Evolutionary conservation across 1,140 invertebrate genomes (phyloP).

Genomic region (Heliothis virescens): DNA sequence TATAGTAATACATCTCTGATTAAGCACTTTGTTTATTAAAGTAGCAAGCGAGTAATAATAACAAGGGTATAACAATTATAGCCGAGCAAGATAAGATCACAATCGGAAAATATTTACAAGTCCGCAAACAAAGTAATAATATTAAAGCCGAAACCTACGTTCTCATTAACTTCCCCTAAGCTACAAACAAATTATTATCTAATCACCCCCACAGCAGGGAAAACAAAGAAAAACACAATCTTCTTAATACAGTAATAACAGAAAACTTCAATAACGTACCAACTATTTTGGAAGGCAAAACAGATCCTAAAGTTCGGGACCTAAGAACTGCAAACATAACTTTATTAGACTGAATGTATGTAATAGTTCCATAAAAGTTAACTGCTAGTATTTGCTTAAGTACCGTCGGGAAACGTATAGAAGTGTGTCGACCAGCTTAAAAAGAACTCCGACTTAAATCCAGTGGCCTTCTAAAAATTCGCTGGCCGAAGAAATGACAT

Average conservation of each 20-base stretch:
- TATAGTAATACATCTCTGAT: too few relatives aligned
- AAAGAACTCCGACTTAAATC: conserved; percentile 54
- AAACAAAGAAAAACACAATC: conserved; percentile 33
- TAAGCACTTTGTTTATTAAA: neutral
- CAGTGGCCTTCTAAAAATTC: conserved; percentile 38
- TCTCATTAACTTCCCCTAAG: neutral
- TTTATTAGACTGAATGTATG: conserved; percentile 72
- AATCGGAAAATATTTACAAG: conserved; percentile 6
- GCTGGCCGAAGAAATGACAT: conserved; percentile 11
- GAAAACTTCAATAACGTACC: conserved; percentile 27
- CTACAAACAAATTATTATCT: conserved; percentile 25
- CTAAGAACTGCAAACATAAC: conserved; percentile 63
- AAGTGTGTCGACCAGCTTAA: conserved; percentile 55
- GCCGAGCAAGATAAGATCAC: conserved; percentile 1
- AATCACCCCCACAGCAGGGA: conserved; percentile 6
- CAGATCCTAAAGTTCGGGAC: conserved; percentile 38
- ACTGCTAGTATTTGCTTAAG: conserved; percentile 75
- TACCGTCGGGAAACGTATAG: conserved; percentile 62
- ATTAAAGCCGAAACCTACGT: neutral
- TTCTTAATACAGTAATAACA: conserved; percentile 22
- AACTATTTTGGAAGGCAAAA: conserved; percentile 44
- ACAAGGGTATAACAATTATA: neutral
- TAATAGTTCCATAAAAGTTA: conserved; percentile 78
- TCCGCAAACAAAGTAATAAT: conserved; percentile 1
- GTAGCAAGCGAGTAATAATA: neutral